A percentile compares a stretch with the other conserved stretches of the same genome.
Evolutionary conservation across 1,140 invertebrate species (phyloP).

Genomic region (Hypothenemus hampei): DNA sequence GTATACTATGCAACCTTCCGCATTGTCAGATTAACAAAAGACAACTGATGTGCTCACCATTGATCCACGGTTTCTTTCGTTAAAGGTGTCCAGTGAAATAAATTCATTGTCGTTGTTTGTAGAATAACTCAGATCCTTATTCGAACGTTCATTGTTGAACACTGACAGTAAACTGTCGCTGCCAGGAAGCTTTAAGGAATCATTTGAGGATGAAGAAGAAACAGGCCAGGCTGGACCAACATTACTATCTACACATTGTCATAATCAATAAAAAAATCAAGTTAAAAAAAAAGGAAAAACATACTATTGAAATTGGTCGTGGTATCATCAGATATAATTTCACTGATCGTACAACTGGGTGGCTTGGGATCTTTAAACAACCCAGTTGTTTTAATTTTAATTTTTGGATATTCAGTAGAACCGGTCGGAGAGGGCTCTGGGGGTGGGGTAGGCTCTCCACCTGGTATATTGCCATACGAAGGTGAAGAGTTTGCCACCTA

Average conservation of each 20-base stretch:
- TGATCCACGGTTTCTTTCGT: conserved; percentile 36
- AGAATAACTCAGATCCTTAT: conserved; percentile 43
- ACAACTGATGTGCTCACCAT: conserved; percentile 37
- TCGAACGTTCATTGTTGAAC: conserved; percentile 41
- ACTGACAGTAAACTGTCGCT: conserved; percentile 37
- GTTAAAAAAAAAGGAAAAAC: conserved; percentile 12
- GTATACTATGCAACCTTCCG: too few species aligned
- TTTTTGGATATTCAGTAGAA: conserved; percentile 38
- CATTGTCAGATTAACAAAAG: too few species aligned
- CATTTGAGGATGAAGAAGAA: conserved; percentile 36
- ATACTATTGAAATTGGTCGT: conserved; percentile 34
- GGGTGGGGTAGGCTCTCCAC: conserved; percentile 37
- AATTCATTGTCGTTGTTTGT: conserved; percentile 42
- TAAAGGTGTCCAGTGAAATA: conserved; percentile 40
- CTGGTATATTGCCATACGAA: conserved; percentile 33
- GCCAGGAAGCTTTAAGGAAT: conserved; percentile 39
- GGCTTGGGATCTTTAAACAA: conserved; percentile 38
- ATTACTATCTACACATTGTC: conserved; percentile 10
- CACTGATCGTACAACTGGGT: conserved; percentile 34
- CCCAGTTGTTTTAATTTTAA: conserved; percentile 41
- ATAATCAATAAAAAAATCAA: neutral
- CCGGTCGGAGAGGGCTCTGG: conserved; percentile 34
- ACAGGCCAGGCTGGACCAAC: conserved; percentile 27
- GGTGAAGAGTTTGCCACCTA: too few species aligned
- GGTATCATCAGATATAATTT: conserved; percentile 41